Base-by-base conservation (phyloP, 2,113 vertebrate genomes). In the Crotalus viridis region DNA sequence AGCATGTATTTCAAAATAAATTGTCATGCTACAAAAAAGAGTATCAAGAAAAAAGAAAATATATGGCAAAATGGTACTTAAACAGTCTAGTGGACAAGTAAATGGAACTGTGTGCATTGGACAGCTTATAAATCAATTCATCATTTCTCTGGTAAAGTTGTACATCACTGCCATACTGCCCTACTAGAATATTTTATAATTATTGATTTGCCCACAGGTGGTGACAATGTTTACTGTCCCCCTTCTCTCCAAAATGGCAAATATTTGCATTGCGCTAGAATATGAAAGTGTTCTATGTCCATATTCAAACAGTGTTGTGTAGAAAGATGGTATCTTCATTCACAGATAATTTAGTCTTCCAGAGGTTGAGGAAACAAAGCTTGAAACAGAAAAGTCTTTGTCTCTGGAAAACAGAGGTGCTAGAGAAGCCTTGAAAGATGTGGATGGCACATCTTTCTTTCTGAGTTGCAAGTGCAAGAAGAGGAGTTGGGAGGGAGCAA, bases 71-170 rank as follows among this genome's bases (percentile, higher is more conserved):
- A 97, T 91, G 56, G 74, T 94, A 95, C 88, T 97, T 97, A 96
- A 93, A 95, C 95, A 94, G 92, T 95, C 94, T 95, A 91, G 59
- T 96, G 92, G 95, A 91, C 92, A 96, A 97, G 92, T 64, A 95
- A 94, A 95, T 96, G 96, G 93, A 94, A 51, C 55, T 95, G 93
- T 64, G 94, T 96, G 89, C 48, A 74, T 93, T 95, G 94, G 88
- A 95, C 94, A 97, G 94, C 95, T 94, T 95, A 85, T 96, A 96
- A 96, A 97, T 96, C 92, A 94, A 57, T 95, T 96, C 96, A 94
- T 88, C 88, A 85, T 97, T 88, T 93, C 94, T 93, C 92, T 96
- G 94, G 91, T 95, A 93, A 96, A 97, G 94, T 92, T 96, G 94
- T 97, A 97, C 96, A 97, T 97, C 93, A 96, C 94, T 89, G 28